Evolutionary conservation across 2,113 vertebrate species (phyloP).

Genomic region (Ptychochromis oligacanthus): DNA sequence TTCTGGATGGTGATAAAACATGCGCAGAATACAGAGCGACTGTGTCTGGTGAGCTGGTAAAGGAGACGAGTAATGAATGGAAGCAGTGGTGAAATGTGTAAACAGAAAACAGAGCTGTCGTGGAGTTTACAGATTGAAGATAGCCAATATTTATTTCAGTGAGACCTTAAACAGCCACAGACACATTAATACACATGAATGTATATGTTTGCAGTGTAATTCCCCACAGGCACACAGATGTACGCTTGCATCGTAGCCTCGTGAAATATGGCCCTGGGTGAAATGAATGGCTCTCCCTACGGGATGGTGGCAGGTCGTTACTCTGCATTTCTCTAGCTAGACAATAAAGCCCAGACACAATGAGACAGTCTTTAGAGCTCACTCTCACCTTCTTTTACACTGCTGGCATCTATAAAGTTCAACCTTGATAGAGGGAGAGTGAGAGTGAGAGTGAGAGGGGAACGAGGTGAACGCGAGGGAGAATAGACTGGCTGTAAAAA

Average conservation of each 20-base stretch:
- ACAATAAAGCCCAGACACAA: conserved; percentile 79
- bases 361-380: conserved; percentile 73
- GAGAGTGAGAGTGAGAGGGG: conserved; percentile 39
- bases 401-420: conserved; percentile 79
- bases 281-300: conserved; percentile 69
- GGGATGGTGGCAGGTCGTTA: conserved; percentile 76
- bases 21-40: conserved; percentile 20
- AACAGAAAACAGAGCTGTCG: conserved; percentile 34
- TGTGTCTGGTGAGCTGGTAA: not conserved
- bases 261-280: conserved; percentile 67
- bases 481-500: conserved; percentile 16
- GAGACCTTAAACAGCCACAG: conserved; percentile 4
- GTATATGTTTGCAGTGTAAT: conserved; percentile 21
- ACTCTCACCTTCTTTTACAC: conserved; percentile 67
- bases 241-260: conserved; percentile 32
- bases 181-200: conserved; percentile 32
- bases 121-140: conserved; percentile 21
- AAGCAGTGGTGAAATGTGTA: conserved; percentile 8
- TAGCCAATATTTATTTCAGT: conserved; percentile 7
- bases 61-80: conserved; percentile 12
- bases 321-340: conserved; percentile 71
- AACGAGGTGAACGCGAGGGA: conserved; percentile 25
- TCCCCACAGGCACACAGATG: conserved; percentile 26
- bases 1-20: conserved; percentile 49
- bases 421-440: conserved; percentile 75